Percentiles rank a stretch among this genome's conserved stretches.
phyloP scores from a whole-genome alignment of 2,888 invertebrate species.

The Seira sanloemensis region DNA sequence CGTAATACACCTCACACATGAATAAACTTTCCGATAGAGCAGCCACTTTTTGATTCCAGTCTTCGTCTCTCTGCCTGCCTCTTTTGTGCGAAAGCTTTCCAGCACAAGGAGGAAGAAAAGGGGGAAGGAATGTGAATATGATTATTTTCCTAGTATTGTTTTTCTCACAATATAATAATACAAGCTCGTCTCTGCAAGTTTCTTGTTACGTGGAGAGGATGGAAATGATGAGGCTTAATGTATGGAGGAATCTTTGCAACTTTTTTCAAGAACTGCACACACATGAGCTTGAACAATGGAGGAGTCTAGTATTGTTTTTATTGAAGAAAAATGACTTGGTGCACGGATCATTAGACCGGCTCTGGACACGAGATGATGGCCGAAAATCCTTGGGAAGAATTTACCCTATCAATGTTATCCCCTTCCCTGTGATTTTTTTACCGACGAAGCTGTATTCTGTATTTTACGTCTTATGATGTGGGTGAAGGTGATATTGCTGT shows the following conservation, averaged over 20 bases:
- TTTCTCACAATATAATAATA: background rate
- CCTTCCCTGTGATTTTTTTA: background rate
- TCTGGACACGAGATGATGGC: no score
- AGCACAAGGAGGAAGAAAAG: no score
- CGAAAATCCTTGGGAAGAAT: no score
- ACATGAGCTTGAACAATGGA: no score
- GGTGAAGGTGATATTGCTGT: background rate
- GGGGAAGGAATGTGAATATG: no score
- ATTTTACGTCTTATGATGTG: background rate
- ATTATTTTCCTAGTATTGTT: background rate
- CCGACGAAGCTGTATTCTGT: background rate
- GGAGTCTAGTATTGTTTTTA: background rate
- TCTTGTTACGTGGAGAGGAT: background rate
- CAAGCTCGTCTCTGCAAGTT: background rate
- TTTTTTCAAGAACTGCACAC: no score
- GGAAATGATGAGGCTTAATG: no score
- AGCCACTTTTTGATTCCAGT: no score
- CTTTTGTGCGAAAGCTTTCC: no score
- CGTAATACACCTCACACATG: slow-evolving; percentile 13
- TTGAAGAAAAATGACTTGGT: slow-evolving; percentile 40
- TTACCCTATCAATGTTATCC: no score
- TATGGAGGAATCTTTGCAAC: no score
- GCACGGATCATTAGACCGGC: background rate
- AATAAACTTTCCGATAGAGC: slow-evolving; percentile 13
- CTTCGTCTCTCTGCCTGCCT: no score